Conservation (phyloP, 2,888 invertebrate genomes). For the Lithodes maja region DNA sequence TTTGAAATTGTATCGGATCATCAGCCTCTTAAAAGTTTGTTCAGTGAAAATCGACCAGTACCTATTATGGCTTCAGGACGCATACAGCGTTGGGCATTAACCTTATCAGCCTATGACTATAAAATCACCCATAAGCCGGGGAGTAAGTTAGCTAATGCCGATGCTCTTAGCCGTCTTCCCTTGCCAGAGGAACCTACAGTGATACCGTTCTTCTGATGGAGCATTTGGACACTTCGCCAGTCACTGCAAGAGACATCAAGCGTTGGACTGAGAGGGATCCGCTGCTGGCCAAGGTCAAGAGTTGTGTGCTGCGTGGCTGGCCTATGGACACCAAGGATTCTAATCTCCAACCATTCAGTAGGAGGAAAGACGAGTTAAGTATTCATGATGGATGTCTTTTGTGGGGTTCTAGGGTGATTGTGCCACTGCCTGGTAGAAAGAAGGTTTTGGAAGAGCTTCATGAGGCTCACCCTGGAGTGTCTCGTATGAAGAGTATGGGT, state of each 20-base stretch:
- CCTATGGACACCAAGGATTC: neutral
- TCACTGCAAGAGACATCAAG: slow-evolving; percentile 4
- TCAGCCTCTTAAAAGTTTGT: slow-evolving; percentile 25
- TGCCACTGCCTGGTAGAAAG: slow-evolving; percentile 6
- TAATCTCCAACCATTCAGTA: neutral
- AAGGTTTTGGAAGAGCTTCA: slow-evolving; percentile 7
- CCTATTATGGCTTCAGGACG: slow-evolving; percentile 16
- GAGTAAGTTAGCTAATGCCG: neutral
- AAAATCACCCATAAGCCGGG: neutral
- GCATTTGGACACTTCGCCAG: neutral
- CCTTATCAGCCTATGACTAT: slow-evolving; percentile 7
- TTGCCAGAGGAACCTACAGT: neutral
- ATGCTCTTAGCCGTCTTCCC: neutral
- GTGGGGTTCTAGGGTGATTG: slow-evolving; percentile 15
- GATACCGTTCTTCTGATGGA: neutral
- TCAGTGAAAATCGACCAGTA: slow-evolving; percentile 19
- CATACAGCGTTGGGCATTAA: neutral
- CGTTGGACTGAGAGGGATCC: slow-evolving; percentile 9
- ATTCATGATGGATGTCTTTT: neutral
- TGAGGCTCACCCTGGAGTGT: slow-evolving; percentile 2
- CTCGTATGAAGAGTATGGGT: slow-evolving; percentile 1
- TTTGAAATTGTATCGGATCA: slow-evolving; percentile 16
- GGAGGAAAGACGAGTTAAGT: neutral
- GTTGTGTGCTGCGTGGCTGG: neutral
- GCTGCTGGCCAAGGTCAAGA: neutral